Evolutionary conservation across 2,113 vertebrate genomes (phyloP), one percentile per base, ranked within the genome.

Genomic region (Cyrtonyx montezumae): DNA sequence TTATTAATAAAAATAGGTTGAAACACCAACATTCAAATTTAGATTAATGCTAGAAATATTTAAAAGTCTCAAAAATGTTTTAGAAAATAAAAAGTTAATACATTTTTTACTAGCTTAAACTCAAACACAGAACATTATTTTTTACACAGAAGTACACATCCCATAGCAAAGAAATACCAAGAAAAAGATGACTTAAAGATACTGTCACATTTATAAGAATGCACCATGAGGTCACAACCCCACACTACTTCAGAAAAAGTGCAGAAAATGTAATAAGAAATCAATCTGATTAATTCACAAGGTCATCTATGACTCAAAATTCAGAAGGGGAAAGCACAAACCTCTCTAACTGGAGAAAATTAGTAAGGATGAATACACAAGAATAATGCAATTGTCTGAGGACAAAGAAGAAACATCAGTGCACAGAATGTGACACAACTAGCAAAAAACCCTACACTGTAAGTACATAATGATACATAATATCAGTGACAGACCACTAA

Each of bases 271-370:
- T 63, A 84, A 78, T 14, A 77, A 70, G 61, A 87, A 87, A 84
- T 71, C 55, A 92, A 58, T 45, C 51, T 69, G 67, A 69, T 85
- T 88, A 77, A 86, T 77, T 69, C 73, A 78, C 45, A 61, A 70
- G 73, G 7, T 36, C 9, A 66, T 69, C 56, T 23, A 30, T n/a
- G 49, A 80, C n/a, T 73, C 83, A 49, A 91, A 88, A 84, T 80
- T 86, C n/a, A 77, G 42, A 88, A 80, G 86, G 21, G 21, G 73
- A 84, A 88, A 84, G 15, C 30, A 86, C 20, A 91, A 86, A 83
- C 22, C 18, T 53, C 26, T 16, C 55, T 66, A 87, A 69, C 34
- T 48, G 49, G 25, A 78, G 66, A 86, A 61, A 94, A 86, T 86
- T 84, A 79, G 20, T 62, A 78, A 70, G 42, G 74, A 75, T 55